phyloP scores from a whole-genome alignment of 2,797 vertebrate species.

The Gila robusta region DNA sequence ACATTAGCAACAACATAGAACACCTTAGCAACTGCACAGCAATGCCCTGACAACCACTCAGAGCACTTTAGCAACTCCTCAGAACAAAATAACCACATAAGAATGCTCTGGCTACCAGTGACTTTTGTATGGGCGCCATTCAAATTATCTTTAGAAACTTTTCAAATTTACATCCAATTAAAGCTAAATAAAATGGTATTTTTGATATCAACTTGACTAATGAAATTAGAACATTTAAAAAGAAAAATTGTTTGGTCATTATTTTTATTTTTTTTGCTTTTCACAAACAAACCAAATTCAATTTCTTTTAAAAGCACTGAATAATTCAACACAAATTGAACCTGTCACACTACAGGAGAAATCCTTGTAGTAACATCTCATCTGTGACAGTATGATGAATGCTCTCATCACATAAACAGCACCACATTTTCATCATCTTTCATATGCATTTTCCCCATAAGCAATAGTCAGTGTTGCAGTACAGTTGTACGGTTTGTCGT shows the following conservation, averaged over 20 bases:
- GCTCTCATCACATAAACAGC: background rate
- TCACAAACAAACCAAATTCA: background rate
- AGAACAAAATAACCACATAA: background rate
- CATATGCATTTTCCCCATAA: conserved; percentile 7
- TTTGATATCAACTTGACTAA: background rate
- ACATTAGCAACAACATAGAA: background rate
- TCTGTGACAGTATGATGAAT: conserved; percentile 44
- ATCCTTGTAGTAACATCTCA: conserved; percentile 7
- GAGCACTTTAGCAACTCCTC: background rate
- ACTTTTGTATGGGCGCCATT: background rate
- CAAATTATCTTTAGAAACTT: background rate
- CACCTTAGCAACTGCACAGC: background rate
- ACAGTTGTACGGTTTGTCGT: conserved; percentile 11
- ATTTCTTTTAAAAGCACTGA: conserved; percentile 6
- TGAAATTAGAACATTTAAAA: background rate
- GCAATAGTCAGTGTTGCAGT: conserved; percentile 19
- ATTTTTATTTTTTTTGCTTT: background rate
- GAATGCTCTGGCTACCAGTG: background rate
- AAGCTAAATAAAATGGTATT: background rate
- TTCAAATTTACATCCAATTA: background rate
- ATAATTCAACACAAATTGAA: conserved; percentile 4
- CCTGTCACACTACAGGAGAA: background rate
- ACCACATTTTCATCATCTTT: conserved; percentile 15
- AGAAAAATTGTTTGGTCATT: background rate
- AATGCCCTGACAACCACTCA: background rate